phyloP scores from a whole-genome alignment of 2,113 vertebrate species.

The Pachyramphus minor region DNA sequence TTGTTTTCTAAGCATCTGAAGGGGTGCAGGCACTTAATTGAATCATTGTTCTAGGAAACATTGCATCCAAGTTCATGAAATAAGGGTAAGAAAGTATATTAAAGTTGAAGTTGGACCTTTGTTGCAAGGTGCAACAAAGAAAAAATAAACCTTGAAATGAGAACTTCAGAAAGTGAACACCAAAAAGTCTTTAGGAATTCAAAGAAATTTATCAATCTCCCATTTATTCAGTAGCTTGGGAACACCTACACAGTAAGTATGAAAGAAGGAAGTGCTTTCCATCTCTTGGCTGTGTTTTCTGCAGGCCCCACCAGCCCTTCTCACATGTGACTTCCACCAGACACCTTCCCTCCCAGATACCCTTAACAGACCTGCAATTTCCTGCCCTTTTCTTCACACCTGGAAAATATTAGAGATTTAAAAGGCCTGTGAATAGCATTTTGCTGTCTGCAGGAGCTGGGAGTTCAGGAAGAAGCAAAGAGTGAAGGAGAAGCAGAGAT shows the following conservation, averaged over 20 bases:
- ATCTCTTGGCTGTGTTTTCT: conserved; percentile 11
- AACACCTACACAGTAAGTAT: background rate
- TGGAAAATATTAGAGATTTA: background rate
- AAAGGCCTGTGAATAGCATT: background rate
- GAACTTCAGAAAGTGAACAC: background rate
- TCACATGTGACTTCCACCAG: background rate
- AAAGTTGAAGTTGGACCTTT: background rate
- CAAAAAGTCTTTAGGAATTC: background rate
- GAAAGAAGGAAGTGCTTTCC: background rate
- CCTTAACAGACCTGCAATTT: background rate
- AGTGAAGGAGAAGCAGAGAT: background rate
- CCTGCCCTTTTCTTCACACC: conserved; percentile 17
- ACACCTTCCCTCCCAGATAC: background rate
- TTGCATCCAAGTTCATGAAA: conserved; percentile 29
- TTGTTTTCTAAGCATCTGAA: conserved; percentile 11
- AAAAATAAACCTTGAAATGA: background rate
- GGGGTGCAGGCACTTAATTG: conserved; percentile 33
- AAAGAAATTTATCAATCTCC: background rate
- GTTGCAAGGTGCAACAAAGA: background rate
- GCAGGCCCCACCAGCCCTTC: background rate
- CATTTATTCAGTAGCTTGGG: background rate
- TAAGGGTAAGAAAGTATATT: background rate
- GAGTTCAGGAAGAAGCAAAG: background rate
- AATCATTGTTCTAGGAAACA: conserved; percentile 45
- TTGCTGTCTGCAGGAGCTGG: background rate